A percentile compares a stretch with the other conserved stretches of the same genome.
Evolutionary conservation across 53 echinoderm and acorn worm species (phyloP).

Genomic region (Mesocentrotus franciscanus): DNA sequence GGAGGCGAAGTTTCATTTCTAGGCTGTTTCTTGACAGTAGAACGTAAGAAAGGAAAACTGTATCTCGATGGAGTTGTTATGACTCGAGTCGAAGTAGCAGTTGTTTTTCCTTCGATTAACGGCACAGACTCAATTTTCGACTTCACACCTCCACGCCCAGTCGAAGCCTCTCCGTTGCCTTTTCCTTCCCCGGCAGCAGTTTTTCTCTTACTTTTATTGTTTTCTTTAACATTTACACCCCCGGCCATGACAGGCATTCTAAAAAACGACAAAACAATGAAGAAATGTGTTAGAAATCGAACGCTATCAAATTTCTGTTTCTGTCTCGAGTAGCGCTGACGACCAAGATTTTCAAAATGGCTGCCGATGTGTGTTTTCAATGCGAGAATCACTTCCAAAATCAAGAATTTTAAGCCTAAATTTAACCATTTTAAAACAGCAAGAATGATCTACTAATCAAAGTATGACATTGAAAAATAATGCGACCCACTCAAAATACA

Average conservation of each 20-base stretch:
- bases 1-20: slow-evolving; percentile 53
- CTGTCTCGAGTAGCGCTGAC: background rate
- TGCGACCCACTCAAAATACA: background rate
- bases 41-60: slow-evolving; percentile 54
- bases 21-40: slow-evolving; percentile 49
- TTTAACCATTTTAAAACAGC: background rate
- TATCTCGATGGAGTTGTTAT: slow-evolving; percentile 59
- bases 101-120: background rate
- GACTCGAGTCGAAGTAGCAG: slow-evolving; percentile 38
- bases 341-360: slow-evolving; percentile 60
- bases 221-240: slow-evolving; percentile 56
- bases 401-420: slow-evolving; percentile 36
- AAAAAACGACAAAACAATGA: background rate
- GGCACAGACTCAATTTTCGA: background rate
- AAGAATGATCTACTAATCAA: background rate
- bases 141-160: slow-evolving; percentile 62
- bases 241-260: slow-evolving; percentile 55
- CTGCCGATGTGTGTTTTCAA: slow-evolving; percentile 64
- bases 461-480: background rate
- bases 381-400: slow-evolving; percentile 40
- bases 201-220: slow-evolving; percentile 53
- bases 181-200: slow-evolving; percentile 6
- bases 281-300: background rate
- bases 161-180: background rate
- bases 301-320: slow-evolving; percentile 45